Conservation (phyloP, 92 coral and sea anemone species). For the Siderastrea radians region DNA sequence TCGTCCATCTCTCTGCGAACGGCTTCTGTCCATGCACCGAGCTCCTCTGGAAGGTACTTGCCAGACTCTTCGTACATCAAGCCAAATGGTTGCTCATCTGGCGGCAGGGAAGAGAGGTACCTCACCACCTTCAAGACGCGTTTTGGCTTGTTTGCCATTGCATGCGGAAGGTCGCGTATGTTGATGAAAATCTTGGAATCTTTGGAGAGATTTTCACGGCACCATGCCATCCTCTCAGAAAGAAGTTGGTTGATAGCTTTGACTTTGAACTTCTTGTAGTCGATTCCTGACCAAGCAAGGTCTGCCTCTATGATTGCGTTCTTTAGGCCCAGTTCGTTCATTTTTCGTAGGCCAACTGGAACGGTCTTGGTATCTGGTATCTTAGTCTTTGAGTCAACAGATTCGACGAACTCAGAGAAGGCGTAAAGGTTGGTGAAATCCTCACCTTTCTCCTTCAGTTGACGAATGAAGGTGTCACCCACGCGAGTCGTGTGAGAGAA, state of each 20-base stretch:
- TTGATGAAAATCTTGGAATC: constrained; percentile 62
- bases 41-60: constrained; percentile 46
- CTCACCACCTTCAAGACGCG: constrained; percentile 55
- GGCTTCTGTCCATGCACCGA: constrained; percentile 77
- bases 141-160: constrained; percentile 55
- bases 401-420: constrained; percentile 85
- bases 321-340: constrained; percentile 68
- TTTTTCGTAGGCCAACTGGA: constrained; percentile 10
- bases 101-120: constrained; percentile 68
- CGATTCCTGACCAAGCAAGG: constrained; percentile 6
- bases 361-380: too few species aligned
- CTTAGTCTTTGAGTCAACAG: constrained; percentile 2
- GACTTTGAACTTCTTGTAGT: constrained; percentile 78
- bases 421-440: constrained; percentile 45
- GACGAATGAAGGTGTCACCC: too few species aligned
- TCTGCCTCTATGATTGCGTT: constrained; percentile 82
- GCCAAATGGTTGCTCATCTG: constrained; percentile 74
- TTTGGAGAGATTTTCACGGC: neutral
- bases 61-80: constrained; percentile 64
- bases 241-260: constrained; percentile 21
- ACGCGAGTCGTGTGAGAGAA: neutral
- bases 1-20: constrained; percentile 8
- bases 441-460: constrained; percentile 37
- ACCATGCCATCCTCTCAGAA: too few species aligned
- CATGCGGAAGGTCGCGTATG: constrained; percentile 78